Evolutionary conservation across 2,888 invertebrate genomes (phyloP).

Genomic region (Perizoma flavofasciatum): DNA sequence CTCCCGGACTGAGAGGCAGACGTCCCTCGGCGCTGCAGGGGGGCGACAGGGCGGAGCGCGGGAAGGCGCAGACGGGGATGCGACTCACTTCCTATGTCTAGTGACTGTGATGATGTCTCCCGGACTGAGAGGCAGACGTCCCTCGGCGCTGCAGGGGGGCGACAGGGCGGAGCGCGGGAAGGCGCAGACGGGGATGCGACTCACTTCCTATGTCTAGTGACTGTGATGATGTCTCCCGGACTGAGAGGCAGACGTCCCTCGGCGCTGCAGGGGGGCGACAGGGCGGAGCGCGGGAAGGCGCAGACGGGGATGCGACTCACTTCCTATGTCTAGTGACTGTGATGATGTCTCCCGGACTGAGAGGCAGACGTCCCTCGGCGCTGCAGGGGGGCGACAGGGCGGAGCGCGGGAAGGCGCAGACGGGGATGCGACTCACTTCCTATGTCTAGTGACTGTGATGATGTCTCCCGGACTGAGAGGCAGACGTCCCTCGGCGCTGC

Average conservation of each 20-base stretch:
- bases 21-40: constrained; percentile 95
- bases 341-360: constrained; percentile 88
- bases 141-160: constrained; percentile 94
- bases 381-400: constrained; percentile 88
- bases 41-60: constrained; percentile 71
- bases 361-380: constrained; percentile 92
- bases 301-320: constrained; percentile 88
- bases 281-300: constrained; percentile 54
- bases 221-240: constrained; percentile 88
- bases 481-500: constrained; percentile 93
- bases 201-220: constrained; percentile 96
- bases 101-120: constrained; percentile 92
- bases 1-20: constrained; percentile 87
- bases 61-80: constrained; percentile 82
- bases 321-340: constrained; percentile 94
- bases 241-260: constrained; percentile 91
- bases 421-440: too few relatives aligned
- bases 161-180: constrained; percentile 56
- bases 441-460: constrained; percentile 93
- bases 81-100: too few relatives aligned
- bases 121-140: constrained; percentile 87
- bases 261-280: constrained; percentile 90
- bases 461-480: constrained; percentile 87
- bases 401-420: constrained; percentile 55
- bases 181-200: constrained; percentile 85